Evolutionary conservation across 2,797 vertebrate species (phyloP).

Genomic region (Onychomys torridus): DNA sequence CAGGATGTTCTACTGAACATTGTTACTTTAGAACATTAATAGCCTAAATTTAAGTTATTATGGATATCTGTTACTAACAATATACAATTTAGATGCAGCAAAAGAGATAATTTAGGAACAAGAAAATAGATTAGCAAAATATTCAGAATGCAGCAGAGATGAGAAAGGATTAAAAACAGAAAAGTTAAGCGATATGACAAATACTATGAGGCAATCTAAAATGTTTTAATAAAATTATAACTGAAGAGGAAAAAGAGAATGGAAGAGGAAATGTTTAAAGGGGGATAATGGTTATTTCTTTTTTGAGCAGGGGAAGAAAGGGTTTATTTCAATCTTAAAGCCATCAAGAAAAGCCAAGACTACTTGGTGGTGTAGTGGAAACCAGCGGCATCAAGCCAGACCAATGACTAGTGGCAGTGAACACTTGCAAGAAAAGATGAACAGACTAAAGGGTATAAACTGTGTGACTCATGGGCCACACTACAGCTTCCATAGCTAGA

Average conservation of each 20-base stretch:
- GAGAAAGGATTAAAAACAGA: not conserved
- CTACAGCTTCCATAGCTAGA: not conserved
- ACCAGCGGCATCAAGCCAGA: not conserved
- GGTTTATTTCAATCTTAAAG: not conserved
- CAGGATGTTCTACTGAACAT: not conserved
- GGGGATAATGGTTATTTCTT: not conserved
- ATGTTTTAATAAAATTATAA: not conserved
- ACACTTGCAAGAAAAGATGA: not conserved
- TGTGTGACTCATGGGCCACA: not conserved
- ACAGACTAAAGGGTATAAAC: not conserved
- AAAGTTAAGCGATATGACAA: not conserved
- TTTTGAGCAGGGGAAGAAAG: not conserved
- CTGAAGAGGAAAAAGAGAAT: not conserved
- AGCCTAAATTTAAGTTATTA: not conserved
- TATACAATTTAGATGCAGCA: not conserved
- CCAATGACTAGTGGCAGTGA: not conserved
- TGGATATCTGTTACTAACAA: not conserved
- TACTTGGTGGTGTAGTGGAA: not conserved
- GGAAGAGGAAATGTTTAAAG: not conserved
- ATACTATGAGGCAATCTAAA: not conserved
- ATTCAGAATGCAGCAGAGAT: not conserved
- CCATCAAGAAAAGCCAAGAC: not conserved
- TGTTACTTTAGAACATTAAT: not conserved
- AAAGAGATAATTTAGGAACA: not conserved
- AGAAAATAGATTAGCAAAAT: not conserved